Evolutionary conservation across 2,888 invertebrate species (phyloP), one percentile per base, ranked within the genome.

Genomic region (Polydrusus pterygomalis): DNA sequence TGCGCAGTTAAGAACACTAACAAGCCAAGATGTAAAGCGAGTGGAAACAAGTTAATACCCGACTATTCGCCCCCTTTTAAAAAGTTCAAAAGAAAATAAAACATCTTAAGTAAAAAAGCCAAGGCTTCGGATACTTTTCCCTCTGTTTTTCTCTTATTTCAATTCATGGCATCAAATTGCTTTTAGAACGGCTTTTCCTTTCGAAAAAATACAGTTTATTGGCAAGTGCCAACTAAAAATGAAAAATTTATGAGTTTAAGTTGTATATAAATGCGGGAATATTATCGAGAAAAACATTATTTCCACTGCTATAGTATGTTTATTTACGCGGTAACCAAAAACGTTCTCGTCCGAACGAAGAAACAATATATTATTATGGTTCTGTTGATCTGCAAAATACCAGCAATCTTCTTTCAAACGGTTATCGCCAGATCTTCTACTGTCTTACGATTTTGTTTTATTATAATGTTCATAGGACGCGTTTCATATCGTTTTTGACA

Each of bases 91-190:
- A 54, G 54, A 30, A 54, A 25, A 25, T 30, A 25, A 25, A 25
- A n/a, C n/a, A 30, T 25, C 54, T 30, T 54, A 54, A 54, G 54
- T 54, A 25, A 25, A 30, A 54, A 54, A 54, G 54, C 54, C 25
- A 54, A 54, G 54, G 51, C 20, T n/a, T 20, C 10, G 51, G 20
- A 51, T 51, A 51, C 51, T 51, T 51, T 20, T 13, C 20, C 20
- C n/a, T 20, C 20, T 20, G 18, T 20, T 51, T 51, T 54, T 54
- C 2, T 54, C 30, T 6, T 51, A 51, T 51, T 25, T 51, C 25
- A 25, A 51, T 51, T 51, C n/a, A 51, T 18, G 25, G 25, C 25
- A 11, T 13, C 25, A 20, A 51, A 51, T 18, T 25, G 20, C 20
- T 51, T 51, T 51, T 20, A 7, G 18, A 51, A 51, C 51, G 25